phyloP scores from a whole-genome alignment of 2,113 vertebrate genomes.

The Uria lomvia region DNA sequence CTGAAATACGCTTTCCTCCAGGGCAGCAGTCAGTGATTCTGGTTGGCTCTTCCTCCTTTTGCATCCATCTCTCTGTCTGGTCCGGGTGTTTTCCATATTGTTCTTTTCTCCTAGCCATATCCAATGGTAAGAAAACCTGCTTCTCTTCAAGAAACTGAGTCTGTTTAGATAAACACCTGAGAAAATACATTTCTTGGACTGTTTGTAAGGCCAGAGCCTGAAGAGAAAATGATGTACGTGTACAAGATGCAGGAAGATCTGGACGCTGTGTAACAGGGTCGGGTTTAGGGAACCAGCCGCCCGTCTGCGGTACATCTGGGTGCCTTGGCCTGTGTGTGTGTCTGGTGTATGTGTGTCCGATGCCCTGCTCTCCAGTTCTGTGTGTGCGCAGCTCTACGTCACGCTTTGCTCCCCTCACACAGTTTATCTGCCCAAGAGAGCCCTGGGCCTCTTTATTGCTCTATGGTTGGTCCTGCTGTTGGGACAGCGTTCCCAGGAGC shows the following conservation, averaged over 20 bases:
- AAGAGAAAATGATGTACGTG: background rate
- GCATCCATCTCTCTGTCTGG: background rate
- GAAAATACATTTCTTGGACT: background rate
- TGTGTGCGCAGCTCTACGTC: background rate
- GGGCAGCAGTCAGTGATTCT: background rate
- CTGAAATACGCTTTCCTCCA: background rate
- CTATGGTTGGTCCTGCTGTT: background rate
- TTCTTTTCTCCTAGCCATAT: background rate
- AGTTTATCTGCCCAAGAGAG: background rate
- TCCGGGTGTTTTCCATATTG: background rate
- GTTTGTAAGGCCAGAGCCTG: background rate
- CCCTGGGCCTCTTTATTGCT: background rate
- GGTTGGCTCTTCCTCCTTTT: background rate
- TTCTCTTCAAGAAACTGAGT: background rate
- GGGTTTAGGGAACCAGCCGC: background rate
- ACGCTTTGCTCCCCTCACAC: background rate
- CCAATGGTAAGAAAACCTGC: background rate
- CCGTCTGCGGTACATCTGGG: background rate
- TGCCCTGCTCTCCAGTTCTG: background rate
- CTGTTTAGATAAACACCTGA: background rate
- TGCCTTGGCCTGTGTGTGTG: background rate
- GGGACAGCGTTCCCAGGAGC: background rate
- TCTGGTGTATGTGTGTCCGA: background rate
- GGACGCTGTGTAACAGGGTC: background rate
- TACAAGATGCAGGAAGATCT: background rate